Evolutionary conservation across 1,140 invertebrate species (phyloP), one percentile per base, ranked within the genome.

Genomic region (Trichomalopsis sarcophagae): DNA sequence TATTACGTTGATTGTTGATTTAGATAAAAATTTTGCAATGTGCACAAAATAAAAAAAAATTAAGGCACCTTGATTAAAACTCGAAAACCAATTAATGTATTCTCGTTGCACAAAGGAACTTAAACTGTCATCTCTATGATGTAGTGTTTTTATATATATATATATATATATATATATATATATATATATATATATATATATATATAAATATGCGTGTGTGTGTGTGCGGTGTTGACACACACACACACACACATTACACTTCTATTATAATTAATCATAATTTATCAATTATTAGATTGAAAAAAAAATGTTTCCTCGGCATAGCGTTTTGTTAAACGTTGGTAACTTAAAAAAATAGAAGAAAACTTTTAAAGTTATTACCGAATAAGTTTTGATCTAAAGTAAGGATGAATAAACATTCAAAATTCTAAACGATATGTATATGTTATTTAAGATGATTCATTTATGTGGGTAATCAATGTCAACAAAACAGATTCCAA

Each of bases 1-100:
- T 85, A 82, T 78, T 78, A 10, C 30, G n/a, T 55, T 68, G 27
- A 30, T 76, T 81, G 47, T 55, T 84, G 47, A 79, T 5, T 11
- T 71, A 33, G 17, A 40, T 33, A 73, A 21, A 83, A 27, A 17
- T 14, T 79, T 30, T 80, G 27, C 74, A 30, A 44, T n/a, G 13
- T 66, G 77, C 74, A 75, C 23, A 69, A 81, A 84, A 47, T 84
- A 68, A 85, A 23, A 76, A 73, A 77, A 40, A 85, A 81, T 84
- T 79, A 85, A 85, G 84, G 84, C 84, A 85, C 73, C 84, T 50
- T 71, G 66, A 76, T 81, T 73, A 17, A 10, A 85, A 75, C 69
- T 75, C 76, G 36, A 76, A 85, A 85, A 74, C 66, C 76, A 81
- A 73, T 13, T 27, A 76, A 78, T 69, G 55, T 21, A 85, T 81